Evolutionary conservation across 2,113 vertebrate genomes (phyloP), one percentile per base, ranked within the genome.

Genomic region (Fulica atra): DNA sequence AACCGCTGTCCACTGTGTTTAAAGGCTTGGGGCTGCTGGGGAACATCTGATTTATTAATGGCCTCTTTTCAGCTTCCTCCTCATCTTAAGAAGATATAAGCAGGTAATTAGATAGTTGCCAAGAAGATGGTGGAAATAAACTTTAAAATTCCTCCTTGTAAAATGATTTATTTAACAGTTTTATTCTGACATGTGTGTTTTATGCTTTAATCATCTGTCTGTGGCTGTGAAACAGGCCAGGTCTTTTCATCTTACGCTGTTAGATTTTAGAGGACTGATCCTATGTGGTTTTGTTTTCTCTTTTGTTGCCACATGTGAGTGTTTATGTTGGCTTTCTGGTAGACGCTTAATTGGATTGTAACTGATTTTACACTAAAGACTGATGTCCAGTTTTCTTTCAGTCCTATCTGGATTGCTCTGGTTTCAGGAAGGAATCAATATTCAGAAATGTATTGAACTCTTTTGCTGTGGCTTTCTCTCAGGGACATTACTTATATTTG

Each of bases 51-150:
- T 94, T 93, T 96, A 96, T 96, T 92, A 94, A 88, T 79, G 65
- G 86, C 61, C 88, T 95, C 92, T 95, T 88, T 92, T 90, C 92
- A 88, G 88, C 86, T 97, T 96, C 95, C 92, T 95, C 61, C 95
- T 96, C 96, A 94, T 96, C 95, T 96, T 96, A 96, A 95, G 95
- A 94, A 95, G 95, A 92, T 93, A 79, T 91, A 95, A 97, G 96
- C 95, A 97, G 96, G 95, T 96, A 96, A 96, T 96, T 96, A 96
- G 70, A 92, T 89, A 86, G 93, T 96, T 94, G 83, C 88, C 83
- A 93, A 94, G 91, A 97, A 95, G 88, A 61, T 5, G 29, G 56
- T 96, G 59, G 77, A 96, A 94, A 94, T 94, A 96, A 96, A 97
- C 96, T 92, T 94, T 82, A 91, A 82, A 96, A 94, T 93, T 91